Evolutionary conservation across 2,888 invertebrate genomes (phyloP), one percentile per base, ranked within the genome.

Genomic region (Pseudococcus jackbeardsleyi): DNA sequence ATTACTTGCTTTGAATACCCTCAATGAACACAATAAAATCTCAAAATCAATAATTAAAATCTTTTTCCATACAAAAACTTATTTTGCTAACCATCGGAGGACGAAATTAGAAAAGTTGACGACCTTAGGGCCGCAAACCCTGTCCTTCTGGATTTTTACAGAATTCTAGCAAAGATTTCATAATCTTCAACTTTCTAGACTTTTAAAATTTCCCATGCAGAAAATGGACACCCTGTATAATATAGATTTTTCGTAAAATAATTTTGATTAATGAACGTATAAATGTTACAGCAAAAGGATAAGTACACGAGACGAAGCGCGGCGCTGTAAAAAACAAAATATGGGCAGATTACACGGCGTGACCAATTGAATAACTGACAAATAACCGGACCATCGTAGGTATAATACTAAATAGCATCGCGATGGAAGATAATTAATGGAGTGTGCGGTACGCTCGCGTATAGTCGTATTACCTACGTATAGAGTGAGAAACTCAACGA

Each of bases 301-400:
- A 15, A 54, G 54, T 17, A 54, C 15, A 54, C 26, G 54, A 54
- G 54, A 54, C 15, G 17, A 17, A 54, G 54, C 5, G 46, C 8
- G 46, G 12, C 6, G 46, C 50, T 11, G 17, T 0, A 6, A 72
- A 72, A 72, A 72, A 72, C 68, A 72, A 72, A 72, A 33, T 72
- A 72, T 72, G 33, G 68, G 11, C 26, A 72, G 68, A 72, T 72
- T 72, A 72, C 68, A 72, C 59, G 59, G 68, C 68, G 33, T 72
- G 26, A 72, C 26, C 68, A 72, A 72, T 72, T 72, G 68, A 72
- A 72, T 72, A 72, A 72, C 68, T 72, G 68, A 72, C 68, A 72
- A 72, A 72, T 72, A 72, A 59, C 19, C 59, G 19, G 19, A 59
- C 59, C 59, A 59, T 59, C 59, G 50, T 46, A 46, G 46, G 46